Evolutionary conservation across 2,888 invertebrate genomes (phyloP).

Genomic region (Drosophila nr. perissopoda): DNA sequence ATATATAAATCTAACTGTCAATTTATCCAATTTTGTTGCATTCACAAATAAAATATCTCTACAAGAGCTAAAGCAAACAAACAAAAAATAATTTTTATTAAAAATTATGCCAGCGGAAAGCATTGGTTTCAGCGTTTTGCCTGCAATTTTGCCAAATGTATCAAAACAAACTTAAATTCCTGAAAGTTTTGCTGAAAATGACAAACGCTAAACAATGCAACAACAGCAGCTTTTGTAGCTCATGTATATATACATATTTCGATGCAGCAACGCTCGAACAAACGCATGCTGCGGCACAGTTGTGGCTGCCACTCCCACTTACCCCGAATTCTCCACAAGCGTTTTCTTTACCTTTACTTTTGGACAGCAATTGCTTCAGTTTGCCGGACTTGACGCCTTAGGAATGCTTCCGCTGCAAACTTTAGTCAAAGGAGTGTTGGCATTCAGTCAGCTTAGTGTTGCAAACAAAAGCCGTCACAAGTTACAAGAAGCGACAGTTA

Average conservation of each 20-base stretch:
- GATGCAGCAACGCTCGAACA: slow-evolving; percentile 1
- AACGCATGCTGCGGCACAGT: slow-evolving; percentile 5
- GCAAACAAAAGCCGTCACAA: slow-evolving; percentile 56
- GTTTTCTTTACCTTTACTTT: neutral
- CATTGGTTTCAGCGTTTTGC: neutral
- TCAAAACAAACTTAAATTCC: slow-evolving; percentile 18
- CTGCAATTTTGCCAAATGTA: neutral
- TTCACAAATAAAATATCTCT: neutral
- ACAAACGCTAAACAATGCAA: slow-evolving; percentile 48
- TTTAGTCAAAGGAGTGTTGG: slow-evolving; percentile 33
- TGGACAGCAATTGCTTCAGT: slow-evolving; percentile 23
- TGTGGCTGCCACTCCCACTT: slow-evolving; percentile 1
- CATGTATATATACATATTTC: slow-evolving; percentile 2
- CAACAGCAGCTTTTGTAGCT: slow-evolving; percentile 31
- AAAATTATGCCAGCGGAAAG: neutral
- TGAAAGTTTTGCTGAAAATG: slow-evolving; percentile 32
- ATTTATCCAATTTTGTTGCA: neutral
- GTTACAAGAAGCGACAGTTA: slow-evolving; percentile 41
- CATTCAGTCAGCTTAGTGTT: slow-evolving; percentile 53
- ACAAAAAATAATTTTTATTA: neutral
- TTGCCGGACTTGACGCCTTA: slow-evolving; percentile 53
- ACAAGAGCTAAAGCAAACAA: neutral
- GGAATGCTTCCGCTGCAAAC: slow-evolving; percentile 43
- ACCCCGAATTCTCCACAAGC: neutral
- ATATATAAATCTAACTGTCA: neutral